Evolutionary conservation across 1,140 invertebrate species (phyloP).

Genomic region (Eriosoma lanigerum): DNA sequence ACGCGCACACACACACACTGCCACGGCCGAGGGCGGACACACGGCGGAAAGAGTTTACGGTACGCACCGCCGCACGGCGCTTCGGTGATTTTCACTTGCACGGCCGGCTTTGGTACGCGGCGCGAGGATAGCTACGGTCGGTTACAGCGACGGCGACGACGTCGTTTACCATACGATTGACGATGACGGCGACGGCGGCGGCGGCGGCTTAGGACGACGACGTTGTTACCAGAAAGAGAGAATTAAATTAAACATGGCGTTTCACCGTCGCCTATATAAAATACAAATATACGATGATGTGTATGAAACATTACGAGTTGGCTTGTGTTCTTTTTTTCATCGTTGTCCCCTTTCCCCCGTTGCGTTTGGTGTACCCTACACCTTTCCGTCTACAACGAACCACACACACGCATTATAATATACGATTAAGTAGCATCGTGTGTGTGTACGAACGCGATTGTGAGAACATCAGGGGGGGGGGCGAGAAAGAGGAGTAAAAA

Average conservation of each 20-base stretch:
- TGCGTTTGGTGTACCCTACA: neutral
- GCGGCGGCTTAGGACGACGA: slow-evolving; percentile 11
- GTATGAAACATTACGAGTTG: slow-evolving; percentile 5
- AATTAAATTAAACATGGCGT: slow-evolving; percentile 35
- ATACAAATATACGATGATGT: neutral
- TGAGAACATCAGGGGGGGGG: too few relatives aligned
- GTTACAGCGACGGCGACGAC: slow-evolving; percentile 1
- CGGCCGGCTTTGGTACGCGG: neutral
- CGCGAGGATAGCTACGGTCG: too few relatives aligned
- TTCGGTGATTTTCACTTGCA: slow-evolving; percentile 40
- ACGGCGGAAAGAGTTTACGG: slow-evolving; percentile 27
- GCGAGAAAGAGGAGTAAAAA: neutral
- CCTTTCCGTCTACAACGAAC: neutral
- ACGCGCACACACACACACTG: neutral
- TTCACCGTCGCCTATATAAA: neutral
- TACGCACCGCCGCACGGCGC: slow-evolving; percentile 41
- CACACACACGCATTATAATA: neutral
- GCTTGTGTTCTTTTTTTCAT: neutral
- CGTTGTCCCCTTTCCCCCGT: neutral
- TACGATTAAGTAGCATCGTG: neutral
- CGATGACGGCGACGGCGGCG: neutral
- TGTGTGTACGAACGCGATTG: neutral
- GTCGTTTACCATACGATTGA: too few relatives aligned
- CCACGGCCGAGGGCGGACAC: neutral
- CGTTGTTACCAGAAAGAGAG: slow-evolving; percentile 3